phyloP scores from a whole-genome alignment of 2,113 vertebrate species.

The Oryzias celebensis region DNA sequence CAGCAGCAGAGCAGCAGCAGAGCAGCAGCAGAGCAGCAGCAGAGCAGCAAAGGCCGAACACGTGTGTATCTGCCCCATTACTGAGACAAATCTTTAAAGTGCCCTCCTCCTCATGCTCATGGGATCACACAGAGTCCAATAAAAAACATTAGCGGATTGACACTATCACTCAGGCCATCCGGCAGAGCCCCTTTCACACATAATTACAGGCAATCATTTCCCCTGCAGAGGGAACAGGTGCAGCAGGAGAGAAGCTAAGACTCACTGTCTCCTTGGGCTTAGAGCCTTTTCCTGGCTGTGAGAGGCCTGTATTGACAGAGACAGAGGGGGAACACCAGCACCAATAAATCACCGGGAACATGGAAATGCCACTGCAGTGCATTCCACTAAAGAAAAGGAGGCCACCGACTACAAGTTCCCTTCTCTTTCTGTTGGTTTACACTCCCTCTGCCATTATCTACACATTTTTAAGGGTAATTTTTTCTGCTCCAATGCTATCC shows the following conservation, averaged over 20 bases:
- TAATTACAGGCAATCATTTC: conserved; percentile 73
- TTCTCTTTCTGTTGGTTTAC: conserved; percentile 77
- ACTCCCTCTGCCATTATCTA: conserved; percentile 18
- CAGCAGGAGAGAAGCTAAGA: conserved; percentile 62
- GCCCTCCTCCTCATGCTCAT: conserved; percentile 23
- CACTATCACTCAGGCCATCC: conserved; percentile 69
- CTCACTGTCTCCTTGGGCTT: conserved; percentile 74
- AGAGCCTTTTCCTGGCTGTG: conserved; percentile 68
- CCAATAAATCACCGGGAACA: conserved; percentile 74
- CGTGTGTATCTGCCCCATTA: conserved; percentile 29
- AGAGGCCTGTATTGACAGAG: conserved; percentile 66
- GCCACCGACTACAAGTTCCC: conserved; percentile 69
- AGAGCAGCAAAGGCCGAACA: conserved; percentile 3
- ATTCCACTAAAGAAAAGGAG: conserved; percentile 73
- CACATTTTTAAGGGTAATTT: conserved; percentile 27
- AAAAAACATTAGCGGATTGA: conserved; percentile 74
- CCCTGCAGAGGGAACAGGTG: conserved; percentile 73
- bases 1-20: background rate
- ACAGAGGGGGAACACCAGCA: conserved; percentile 53
- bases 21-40: background rate
- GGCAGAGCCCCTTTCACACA: conserved; percentile 72
- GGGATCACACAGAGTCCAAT: conserved; percentile 54
- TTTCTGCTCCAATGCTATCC: conserved; percentile 12
- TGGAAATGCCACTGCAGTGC: conserved; percentile 73
- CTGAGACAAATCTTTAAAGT: conserved; percentile 49